Evolutionary conservation across 1,140 invertebrate species (phyloP), one percentile per base, ranked within the genome.

Genomic region (Bicyclus anynana): DNA sequence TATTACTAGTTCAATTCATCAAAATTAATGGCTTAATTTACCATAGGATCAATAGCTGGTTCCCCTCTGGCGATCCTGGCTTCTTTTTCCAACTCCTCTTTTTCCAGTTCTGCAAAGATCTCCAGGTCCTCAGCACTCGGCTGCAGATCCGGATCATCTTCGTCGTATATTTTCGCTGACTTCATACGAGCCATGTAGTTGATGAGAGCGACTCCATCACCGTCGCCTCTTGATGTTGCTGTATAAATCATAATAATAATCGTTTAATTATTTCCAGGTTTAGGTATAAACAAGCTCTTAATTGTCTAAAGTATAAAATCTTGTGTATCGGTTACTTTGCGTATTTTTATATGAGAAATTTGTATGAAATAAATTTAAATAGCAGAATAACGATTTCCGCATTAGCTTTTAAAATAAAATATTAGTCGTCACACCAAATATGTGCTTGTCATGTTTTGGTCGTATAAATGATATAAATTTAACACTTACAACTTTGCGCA

Each of bases 51-150:
- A 16, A 84, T 71, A 37, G 79, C 69, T 0, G 80, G 76, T 38
- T 83, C 76, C 48, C 84, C 82, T 21, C 77, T 67, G 9, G 72
- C 80, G 16, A 84, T 78, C 57, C 84, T 74, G 0, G 79, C 79
- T 26, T 85, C 69, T 33, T 76, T 66, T 42, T 85, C 82, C 14
- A 59, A 23, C 46, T 80, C 59, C 16, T 87, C 80, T 46, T 54
- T 52, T 5, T 85, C 84, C 42, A 87, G 46, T 21, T 87, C 82
- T 5, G 68, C 73, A 14, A 87, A 80, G 56, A 87, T 85, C 51
- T 84, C 79, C 23, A 85, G 33, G 26, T 87, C 84, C 49, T 85
- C 82, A n/a, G 73, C 74, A 55, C 74, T 84, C 0, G 80, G 84
- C 21, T 76, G 53, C 26, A 84, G 21, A 18, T 84, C 77, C 9